Evolutionary conservation across 1,140 invertebrate genomes (phyloP), one percentile per base, ranked within the genome.

Genomic region (Drosophila oshimai): DNA sequence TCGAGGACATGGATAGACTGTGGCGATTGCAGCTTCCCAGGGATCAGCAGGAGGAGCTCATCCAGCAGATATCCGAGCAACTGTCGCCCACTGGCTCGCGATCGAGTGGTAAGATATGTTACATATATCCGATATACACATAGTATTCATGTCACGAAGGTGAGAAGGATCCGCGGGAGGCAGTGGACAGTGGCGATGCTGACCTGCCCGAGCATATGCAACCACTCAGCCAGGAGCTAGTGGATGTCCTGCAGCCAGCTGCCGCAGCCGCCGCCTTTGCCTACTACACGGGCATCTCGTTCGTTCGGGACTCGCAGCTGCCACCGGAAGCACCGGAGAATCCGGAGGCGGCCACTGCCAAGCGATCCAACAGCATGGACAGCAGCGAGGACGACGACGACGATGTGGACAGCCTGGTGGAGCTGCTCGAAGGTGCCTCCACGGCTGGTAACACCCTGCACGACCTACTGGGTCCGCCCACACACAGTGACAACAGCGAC

Each of bases 271-370:
- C 89, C 18, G 89, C 88, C n/a, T 86, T 90, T 53, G 77, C 74
- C 47, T 90, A 90, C 58, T 90, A 90, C 69, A 80, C 88, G 17
- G 88, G 89, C 18, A 90, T 90, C 17, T 90, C 89, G 0, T 90
- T 90, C 44, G 72, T 90, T 15, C 81, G 78, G 17, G 89, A 90
- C 64, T 42, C 67, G 0, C 77, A 83, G 42, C 47, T 74, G 31
- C 34, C 67, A 2, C 26, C 57, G 0, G 51, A 76, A 9, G 51
- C 74, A 9, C 17, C 67, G 7, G 53, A 74, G 7, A 49, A 74
- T 5, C 12, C 31, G 3, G 51, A 71, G 34, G 10, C 39, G 3
- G 18, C 34, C 46, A 41, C 50, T n/a, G 33, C 39, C 46, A 65
- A 65, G 9, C 62, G 61, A 15, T 20, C 80, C 18, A 46, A 55